Base-by-base conservation (phyloP, 2,797 vertebrate genomes). In the Onychomys torridus region DNA sequence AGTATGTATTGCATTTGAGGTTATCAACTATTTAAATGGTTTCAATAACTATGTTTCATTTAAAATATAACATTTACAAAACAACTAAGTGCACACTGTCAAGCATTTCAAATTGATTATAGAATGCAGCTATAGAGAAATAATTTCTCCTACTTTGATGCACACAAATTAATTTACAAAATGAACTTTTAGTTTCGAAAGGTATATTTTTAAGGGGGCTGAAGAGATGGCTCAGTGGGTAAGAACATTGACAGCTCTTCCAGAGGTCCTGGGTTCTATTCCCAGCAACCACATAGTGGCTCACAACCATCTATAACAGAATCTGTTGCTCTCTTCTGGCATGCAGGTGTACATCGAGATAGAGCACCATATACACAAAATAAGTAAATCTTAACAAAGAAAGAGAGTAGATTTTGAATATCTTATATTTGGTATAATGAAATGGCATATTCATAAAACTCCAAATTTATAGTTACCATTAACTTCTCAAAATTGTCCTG, bases 131-230 rank as follows among this genome's bases (percentile, higher is more conserved):
- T 86, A 55, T 52, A 23, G 78, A 78, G 49, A 95, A 91, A 55
- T 37, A 91, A 21, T 77, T 34, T 65, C 55, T 16, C 71, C 63
- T 82, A 13, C 21, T 73, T 95, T 71, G 67, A 73, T 19, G 57
- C 32, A 57, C 9, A 73, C 21, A 73, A 87, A 73, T 87, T 71
- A 67, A 67, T 34, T 92, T 95, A 73, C 46, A 69, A 32, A 59
- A 34, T 78, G 3, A 82, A 76, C 73, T 90, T 57, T 29, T 89
- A 65, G 75, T 71, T 52, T 96, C 92, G 83, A 69, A 91, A 89
- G 93, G 34, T 52, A 52, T 0, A 5, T 46, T 90, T 87, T 85
- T 13, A 23, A 25, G 11, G 67, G 17, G 37, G 9, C 8, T 11
- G 9, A 21, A 73, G 71, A 37, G 37, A 23, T 40, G 71, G 37